Percentiles rank a stretch among this genome's conserved stretches.
These are phyloP conservation scores for Pseudomyrmex cubaensis DNA, from an alignment of 1,140 invertebrate genomes.

Conservation along the genomic window DNA sequence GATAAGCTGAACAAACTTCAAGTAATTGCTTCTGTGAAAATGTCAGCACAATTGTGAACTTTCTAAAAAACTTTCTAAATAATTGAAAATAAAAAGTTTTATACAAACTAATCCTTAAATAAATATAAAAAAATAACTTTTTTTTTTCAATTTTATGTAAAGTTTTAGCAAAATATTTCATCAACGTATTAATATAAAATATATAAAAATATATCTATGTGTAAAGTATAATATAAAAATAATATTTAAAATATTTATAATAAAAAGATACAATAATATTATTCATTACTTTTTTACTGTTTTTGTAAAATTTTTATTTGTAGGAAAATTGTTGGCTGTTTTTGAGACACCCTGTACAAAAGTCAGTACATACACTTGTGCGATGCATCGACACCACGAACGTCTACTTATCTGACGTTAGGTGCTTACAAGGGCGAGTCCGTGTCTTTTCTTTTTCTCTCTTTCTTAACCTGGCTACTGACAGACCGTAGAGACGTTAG, in stretches of 20 bases:
- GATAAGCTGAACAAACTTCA: neutral
- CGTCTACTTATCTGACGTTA: conserved; percentile 73
- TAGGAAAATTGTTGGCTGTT: neutral
- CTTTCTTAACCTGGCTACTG: conserved; percentile 69
- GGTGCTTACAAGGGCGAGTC: conserved; percentile 72
- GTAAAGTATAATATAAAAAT: no score
- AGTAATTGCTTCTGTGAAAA: neutral
- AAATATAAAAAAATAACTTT: neutral
- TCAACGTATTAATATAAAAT: neutral
- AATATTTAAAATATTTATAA: no score
- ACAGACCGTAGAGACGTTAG: conserved; percentile 50
- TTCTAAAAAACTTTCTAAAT: no score
- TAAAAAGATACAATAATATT: no score
- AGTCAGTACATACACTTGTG: conserved; percentile 67
- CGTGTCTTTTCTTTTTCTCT: conserved; percentile 67
- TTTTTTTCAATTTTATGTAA: neutral
- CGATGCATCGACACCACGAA: conserved; percentile 71
- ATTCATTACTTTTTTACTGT: neutral
- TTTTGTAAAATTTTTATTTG: neutral
- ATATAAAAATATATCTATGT: no score
- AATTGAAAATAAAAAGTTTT: neutral
- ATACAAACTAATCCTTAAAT: neutral
- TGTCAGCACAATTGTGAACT: neutral
- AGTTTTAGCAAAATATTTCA: neutral
- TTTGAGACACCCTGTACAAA: conserved; percentile 26